phyloP scores from a whole-genome alignment of 2,888 invertebrate species.

The Eupelmus urozonus region DNA sequence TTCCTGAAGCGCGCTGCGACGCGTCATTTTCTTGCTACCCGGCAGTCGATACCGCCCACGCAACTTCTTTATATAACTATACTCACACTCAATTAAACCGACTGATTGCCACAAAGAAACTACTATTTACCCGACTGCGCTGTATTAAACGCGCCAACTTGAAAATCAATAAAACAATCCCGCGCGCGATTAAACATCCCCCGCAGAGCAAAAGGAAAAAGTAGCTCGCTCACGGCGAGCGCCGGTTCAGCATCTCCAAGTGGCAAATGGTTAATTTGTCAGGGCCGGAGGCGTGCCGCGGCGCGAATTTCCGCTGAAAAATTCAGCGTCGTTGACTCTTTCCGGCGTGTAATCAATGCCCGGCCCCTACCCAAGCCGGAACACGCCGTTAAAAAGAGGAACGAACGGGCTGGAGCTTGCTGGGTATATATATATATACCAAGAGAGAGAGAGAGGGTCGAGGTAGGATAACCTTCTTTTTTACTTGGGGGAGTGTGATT shows the following conservation, averaged over 20 bases:
- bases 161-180: conserved; percentile 1
- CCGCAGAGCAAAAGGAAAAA: neutral
- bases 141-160: too few species aligned
- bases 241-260: neutral
- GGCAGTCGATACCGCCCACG: too few species aligned
- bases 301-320: conserved; percentile 38
- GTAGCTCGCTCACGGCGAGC: neutral
- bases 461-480: conserved; percentile 27
- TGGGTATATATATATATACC: conserved; percentile 5
- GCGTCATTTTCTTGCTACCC: too few species aligned
- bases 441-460: neutral
- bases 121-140: too few species aligned
- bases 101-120: too few species aligned
- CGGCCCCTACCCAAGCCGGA: neutral
- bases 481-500: conserved; percentile 35
- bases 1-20: too few species aligned
- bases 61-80: too few species aligned
- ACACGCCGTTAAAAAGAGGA: neutral
- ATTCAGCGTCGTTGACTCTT: conserved; percentile 37
- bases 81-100: too few species aligned
- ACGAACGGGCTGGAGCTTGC: neutral
- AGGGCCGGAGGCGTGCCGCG: neutral
- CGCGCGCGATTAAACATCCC: too few species aligned
- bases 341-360: conserved; percentile 33
- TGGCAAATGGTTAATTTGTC: conserved; percentile 6